A percentile compares a stretch with the other conserved stretches of the same genome.
These are phyloP conservation scores for Dicrostonyx torquatus DNA, from an alignment of 2,797 vertebrate species.

Conservation along the genomic window DNA sequence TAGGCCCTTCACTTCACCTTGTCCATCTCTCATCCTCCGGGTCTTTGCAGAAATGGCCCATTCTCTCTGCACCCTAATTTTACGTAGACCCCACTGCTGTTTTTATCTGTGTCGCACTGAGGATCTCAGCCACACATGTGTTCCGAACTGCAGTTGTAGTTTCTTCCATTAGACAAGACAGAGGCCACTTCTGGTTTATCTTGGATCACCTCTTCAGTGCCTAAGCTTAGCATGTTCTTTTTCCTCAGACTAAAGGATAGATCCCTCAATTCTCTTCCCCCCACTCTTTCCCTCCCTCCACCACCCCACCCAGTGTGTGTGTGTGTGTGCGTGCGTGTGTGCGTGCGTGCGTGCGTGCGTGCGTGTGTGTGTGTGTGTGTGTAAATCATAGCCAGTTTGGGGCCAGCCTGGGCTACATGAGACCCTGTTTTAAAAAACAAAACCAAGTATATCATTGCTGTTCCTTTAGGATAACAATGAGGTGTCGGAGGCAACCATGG, in stretches of 20 bases:
- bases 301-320: not conserved
- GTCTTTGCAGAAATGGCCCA: not conserved
- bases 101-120: not conserved
- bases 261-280: not conserved
- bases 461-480: not conserved
- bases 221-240: conserved; percentile 7
- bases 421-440: not conserved
- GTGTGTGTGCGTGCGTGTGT: not conserved
- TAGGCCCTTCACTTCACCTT: not conserved
- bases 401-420: not conserved
- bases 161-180: not conserved
- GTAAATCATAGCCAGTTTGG: not conserved
- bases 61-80: not conserved
- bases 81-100: not conserved
- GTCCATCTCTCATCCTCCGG: not conserved
- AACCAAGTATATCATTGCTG: not conserved
- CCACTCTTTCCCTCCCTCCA: too few species aligned
- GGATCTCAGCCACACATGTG: not conserved
- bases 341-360: not conserved
- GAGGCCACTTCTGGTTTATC: not conserved
- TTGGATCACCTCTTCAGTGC: not conserved
- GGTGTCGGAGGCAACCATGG: not conserved
- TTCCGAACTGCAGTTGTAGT: not conserved
- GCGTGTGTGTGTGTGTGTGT: not conserved
- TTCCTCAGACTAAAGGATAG: not conserved